A percentile compares a stretch with the other conserved stretches of the same genome.
These are phyloP conservation scores for Anguilla anguilla DNA, from an alignment of 2,797 vertebrate species.

Conservation along the genomic window DNA sequence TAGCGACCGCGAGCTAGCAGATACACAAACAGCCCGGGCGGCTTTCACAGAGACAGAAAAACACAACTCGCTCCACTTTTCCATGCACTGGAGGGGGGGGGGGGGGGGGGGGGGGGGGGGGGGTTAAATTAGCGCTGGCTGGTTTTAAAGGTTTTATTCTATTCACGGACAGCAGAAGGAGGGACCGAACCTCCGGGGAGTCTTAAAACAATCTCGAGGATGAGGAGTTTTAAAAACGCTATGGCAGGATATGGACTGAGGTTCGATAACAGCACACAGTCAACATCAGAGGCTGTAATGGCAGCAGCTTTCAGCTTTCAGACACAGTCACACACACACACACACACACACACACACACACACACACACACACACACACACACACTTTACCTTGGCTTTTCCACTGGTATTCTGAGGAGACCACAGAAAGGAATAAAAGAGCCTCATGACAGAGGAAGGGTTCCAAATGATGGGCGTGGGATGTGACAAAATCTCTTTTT, in stretches of 20 bases:
- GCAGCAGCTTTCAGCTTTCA: background rate
- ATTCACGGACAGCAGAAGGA: background rate
- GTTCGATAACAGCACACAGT: background rate
- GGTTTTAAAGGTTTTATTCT: constrained; percentile 12
- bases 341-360: background rate
- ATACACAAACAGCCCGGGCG: background rate
- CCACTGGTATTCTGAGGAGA: background rate
- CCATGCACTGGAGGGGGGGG: background rate
- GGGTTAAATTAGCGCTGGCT: constrained; percentile 15
- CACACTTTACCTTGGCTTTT: background rate
- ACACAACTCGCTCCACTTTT: constrained; percentile 24
- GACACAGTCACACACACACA: background rate
- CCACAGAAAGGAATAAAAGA: constrained; percentile 9
- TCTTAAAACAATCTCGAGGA: constrained; percentile 17
- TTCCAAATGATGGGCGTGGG: background rate
- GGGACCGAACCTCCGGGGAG: background rate
- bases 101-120: constrained; percentile 7
- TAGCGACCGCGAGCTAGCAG: background rate
- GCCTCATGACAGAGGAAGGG: background rate
- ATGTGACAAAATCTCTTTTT: constrained; percentile 9
- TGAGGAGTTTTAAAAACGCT: background rate
- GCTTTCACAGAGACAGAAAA: constrained; percentile 3
- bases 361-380: background rate
- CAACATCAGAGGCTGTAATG: background rate
- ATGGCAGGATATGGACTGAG: background rate